phyloP scores from a whole-genome alignment of 23 tunicate species.

The Styela clava region DNA sequence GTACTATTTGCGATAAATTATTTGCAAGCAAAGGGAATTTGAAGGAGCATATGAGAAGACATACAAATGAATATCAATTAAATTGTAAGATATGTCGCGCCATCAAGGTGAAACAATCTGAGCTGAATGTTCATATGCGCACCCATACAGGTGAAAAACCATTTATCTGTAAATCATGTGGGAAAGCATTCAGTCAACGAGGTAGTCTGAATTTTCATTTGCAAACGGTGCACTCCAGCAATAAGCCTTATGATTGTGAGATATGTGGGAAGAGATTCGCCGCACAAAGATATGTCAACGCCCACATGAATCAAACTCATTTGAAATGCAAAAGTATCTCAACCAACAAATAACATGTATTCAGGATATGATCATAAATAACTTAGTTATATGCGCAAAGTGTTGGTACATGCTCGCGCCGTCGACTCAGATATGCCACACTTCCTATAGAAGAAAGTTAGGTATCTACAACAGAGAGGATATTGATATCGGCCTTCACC shows the following conservation, averaged over 20 bases:
- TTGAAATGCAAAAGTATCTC: too few relatives aligned
- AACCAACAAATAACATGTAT: too few relatives aligned
- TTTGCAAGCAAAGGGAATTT: neutral
- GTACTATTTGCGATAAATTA: neutral
- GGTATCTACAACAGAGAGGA: too few relatives aligned
- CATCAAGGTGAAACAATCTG: neutral
- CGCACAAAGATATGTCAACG: slow-evolving; percentile 39
- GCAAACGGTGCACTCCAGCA: slow-evolving; percentile 41
- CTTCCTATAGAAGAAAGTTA: too few relatives aligned
- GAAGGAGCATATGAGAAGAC: neutral
- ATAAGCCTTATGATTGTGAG: slow-evolving; percentile 43
- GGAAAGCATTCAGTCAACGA: slow-evolving; percentile 52
- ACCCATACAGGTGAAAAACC: slow-evolving; percentile 5
- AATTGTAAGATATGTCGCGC: neutral
- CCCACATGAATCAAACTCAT: too few relatives aligned
- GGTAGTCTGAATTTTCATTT: slow-evolving; percentile 43
- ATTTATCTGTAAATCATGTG: slow-evolving; percentile 43
- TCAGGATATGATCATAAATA: too few relatives aligned
- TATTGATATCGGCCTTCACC: too few relatives aligned
- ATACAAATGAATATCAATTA: neutral
- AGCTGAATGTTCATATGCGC: neutral
- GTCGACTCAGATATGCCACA: too few relatives aligned
- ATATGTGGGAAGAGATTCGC: slow-evolving; percentile 52
- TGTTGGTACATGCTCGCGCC: too few relatives aligned
- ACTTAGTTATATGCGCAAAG: too few relatives aligned